These are phyloP conservation scores for Desoria tigrina DNA, from an alignment of 2,888 invertebrate genomes.

Conservation along the genomic window DNA sequence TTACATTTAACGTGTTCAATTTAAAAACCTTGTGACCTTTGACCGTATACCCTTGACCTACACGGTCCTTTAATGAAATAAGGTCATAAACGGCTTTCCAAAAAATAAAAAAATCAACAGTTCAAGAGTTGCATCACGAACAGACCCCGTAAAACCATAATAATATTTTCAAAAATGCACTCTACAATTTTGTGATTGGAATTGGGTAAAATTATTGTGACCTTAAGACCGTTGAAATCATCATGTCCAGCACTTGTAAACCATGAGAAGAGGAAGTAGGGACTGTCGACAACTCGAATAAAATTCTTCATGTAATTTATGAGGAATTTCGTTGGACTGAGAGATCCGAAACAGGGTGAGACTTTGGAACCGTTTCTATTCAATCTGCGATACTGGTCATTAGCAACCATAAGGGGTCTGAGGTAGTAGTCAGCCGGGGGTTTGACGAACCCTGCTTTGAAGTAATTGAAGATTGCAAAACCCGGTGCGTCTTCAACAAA, in stretches of 20 bases:
- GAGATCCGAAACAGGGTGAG: slow-evolving; percentile 43
- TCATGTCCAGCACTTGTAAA: slow-evolving; percentile 53
- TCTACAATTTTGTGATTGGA: too few relatives aligned
- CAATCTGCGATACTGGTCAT: slow-evolving; percentile 54
- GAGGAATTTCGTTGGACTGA: slow-evolving; percentile 44
- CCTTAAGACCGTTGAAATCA: slow-evolving; percentile 53
- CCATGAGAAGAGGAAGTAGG: slow-evolving; percentile 52
- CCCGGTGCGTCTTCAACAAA: slow-evolving; percentile 75
- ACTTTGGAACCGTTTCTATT: slow-evolving; percentile 13
- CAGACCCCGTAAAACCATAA: too few relatives aligned
- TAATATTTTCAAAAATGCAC: too few relatives aligned
- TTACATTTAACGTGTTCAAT: too few relatives aligned
- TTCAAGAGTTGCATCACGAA: too few relatives aligned
- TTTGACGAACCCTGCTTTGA: slow-evolving; percentile 70
- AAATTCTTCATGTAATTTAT: slow-evolving; percentile 39
- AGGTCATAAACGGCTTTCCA: too few relatives aligned
- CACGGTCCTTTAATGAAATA: too few relatives aligned
- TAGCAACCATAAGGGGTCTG: slow-evolving; percentile 70
- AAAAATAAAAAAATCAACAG: too few relatives aligned
- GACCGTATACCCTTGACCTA: too few relatives aligned
- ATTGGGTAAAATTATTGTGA: too few relatives aligned
- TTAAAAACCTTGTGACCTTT: too few relatives aligned
- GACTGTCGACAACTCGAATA: slow-evolving; percentile 34
- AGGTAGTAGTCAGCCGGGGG: slow-evolving; percentile 81
- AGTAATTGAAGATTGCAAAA: slow-evolving; percentile 75